These are phyloP conservation scores for Umimayanthus kanabou DNA, from an alignment of 92 coral and sea anemone genomes.

Conservation along the genomic window DNA sequence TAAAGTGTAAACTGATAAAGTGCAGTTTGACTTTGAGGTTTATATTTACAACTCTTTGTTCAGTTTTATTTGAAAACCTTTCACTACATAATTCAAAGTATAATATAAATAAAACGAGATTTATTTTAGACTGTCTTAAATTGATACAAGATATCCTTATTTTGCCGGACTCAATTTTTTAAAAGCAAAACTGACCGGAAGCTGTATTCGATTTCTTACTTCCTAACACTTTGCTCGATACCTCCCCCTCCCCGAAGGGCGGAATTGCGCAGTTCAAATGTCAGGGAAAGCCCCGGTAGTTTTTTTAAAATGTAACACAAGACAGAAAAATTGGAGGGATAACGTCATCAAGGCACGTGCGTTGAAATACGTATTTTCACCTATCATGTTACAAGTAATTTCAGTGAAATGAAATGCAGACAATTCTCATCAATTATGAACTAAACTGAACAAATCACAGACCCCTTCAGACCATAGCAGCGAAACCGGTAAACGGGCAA, in stretches of 20 bases:
- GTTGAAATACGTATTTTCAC: neutral
- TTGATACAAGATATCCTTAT: neutral
- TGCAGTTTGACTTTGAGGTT: too few relatives aligned
- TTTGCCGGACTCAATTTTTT: too few relatives aligned
- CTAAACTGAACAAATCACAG: neutral
- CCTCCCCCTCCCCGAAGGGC: constrained; percentile 21
- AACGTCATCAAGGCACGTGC: constrained; percentile 42
- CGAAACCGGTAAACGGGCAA: neutral
- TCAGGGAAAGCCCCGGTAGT: constrained; percentile 35
- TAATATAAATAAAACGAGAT: neutral
- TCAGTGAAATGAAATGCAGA: neutral
- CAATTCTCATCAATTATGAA: constrained; percentile 47
- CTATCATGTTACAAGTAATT: constrained; percentile 8
- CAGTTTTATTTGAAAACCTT: too few relatives aligned
- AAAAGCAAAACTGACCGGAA: neutral
- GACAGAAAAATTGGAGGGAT: neutral
- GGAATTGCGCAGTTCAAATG: neutral
- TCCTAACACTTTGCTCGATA: too few relatives aligned
- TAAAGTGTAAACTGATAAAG: too few relatives aligned
- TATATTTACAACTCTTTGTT: neutral
- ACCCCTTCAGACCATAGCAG: neutral
- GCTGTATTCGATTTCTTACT: neutral
- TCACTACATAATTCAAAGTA: neutral
- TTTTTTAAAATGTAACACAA: neutral
- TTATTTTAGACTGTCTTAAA: neutral